Evolutionary conservation across 1,140 invertebrate species (phyloP), one percentile per base, ranked within the genome.

Genomic region (Phymastichus coffea): DNA sequence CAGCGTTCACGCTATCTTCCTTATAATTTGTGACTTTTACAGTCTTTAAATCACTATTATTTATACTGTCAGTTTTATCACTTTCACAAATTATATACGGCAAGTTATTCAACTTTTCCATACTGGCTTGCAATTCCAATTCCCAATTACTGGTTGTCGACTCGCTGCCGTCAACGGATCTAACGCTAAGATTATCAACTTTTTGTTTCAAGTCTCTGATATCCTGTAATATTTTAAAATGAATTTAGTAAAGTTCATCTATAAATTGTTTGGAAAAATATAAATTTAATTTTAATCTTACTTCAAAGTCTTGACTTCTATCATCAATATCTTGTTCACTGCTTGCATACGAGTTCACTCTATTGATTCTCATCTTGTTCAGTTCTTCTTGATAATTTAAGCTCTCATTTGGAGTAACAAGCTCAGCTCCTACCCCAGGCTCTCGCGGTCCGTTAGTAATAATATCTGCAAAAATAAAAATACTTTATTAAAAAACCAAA

Each of bases 361-460:
- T 70, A 61, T 63, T 71, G 22, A 61, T 48, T 46, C 61, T 66
- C 44, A 70, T 44, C 70, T 70, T 74, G 56, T 65, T 72, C 40
- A 75, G 61, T 51, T 76, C 71, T 12, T 63, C 58, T 20, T 71
- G 53, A 48, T 75, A 73, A 54, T 74, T 71, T 22, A 69, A 61
- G 54, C 38, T 70, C 19, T 81, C 82, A 40, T 80, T 77, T 54
- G 84, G 77, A 19, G 81, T 78, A 48, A 81, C 79, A 58, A 86
- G 76, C 80, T 95, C 93, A 1, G 93, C 93, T 4, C 94, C 94
- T 3, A 96, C 93, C 2, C 93, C 93, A 1, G 93, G 93, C 74
- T 95, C 93, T 65, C 93, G 77, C 0, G 89, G 90, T 9, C 90
- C 85, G 61, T 78, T 77, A 17, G 75, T 70, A 52, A 78, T 63